Conservation (phyloP, 2,888 invertebrate genomes). For the Heliconius ismenius region DNA sequence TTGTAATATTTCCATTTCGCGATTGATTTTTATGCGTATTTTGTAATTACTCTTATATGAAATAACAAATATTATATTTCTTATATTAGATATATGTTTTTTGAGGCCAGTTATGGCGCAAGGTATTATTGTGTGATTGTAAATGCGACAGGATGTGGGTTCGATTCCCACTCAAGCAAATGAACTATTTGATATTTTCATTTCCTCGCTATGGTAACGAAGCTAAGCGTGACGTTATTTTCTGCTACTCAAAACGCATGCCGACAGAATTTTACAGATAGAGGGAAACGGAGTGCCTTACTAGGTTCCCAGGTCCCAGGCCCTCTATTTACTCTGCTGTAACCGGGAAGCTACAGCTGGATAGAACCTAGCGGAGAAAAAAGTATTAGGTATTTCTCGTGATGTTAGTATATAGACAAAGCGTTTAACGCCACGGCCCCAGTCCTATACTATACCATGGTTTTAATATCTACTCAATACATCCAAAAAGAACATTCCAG, state of each 20-base stretch:
- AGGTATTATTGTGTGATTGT: no score
- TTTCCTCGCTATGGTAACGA: not conserved
- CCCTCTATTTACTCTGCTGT: not conserved
- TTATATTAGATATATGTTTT: no score
- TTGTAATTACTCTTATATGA: no score
- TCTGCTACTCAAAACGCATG: not conserved
- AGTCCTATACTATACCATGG: not conserved
- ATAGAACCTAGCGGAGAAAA: not conserved
- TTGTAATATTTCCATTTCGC: no score
- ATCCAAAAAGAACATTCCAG: constrained; percentile 18
- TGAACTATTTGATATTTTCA: no score
- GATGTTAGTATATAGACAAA: not conserved
- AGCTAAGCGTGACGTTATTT: not conserved
- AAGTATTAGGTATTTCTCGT: no score
- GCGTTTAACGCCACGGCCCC: not conserved
- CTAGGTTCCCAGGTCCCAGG: not conserved
- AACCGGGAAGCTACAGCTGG: no score
- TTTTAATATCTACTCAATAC: not conserved
- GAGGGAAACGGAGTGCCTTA: not conserved
- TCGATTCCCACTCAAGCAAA: no score
- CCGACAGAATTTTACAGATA: not conserved
- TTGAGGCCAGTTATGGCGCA: no score
- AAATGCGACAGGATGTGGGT: no score
- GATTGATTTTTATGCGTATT: no score
- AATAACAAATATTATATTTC: no score